These are phyloP conservation scores for Notothenia coriiceps DNA, from an alignment of 2,113 vertebrate genomes.

Conservation along the genomic window DNA sequence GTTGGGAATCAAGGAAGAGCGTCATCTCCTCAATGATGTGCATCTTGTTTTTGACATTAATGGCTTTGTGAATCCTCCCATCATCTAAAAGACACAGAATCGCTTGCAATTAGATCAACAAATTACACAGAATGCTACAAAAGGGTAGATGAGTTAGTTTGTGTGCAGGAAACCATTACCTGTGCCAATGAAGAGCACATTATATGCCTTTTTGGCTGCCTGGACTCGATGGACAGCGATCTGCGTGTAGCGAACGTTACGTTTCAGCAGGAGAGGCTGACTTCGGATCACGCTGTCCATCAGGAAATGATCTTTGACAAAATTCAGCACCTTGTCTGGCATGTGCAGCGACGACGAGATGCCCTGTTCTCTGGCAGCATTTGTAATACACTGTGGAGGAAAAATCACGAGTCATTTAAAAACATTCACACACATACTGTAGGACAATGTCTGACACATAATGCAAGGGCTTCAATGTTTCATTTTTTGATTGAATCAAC, in stretches of 20 bases:
- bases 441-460: background rate
- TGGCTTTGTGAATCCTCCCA: constrained; percentile 92
- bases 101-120: background rate
- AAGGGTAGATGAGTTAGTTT: background rate
- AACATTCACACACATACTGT: background rate
- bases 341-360: constrained; percentile 93
- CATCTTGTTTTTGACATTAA: constrained; percentile 82
- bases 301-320: constrained; percentile 97
- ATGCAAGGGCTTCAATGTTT: background rate
- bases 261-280: constrained; percentile 89
- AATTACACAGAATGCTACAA: background rate
- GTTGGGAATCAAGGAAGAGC: constrained; percentile 86
- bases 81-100: constrained; percentile 85
- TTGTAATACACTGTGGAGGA: constrained; percentile 90
- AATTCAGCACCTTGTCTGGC: constrained; percentile 96
- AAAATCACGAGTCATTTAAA: constrained; percentile 16
- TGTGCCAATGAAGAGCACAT: constrained; percentile 94
- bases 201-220: constrained; percentile 80
- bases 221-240: constrained; percentile 87
- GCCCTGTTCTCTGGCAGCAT: constrained; percentile 84
- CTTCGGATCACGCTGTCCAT: constrained; percentile 93
- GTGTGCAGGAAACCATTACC: constrained; percentile 75
- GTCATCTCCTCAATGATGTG: constrained; percentile 93
- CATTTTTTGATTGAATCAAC: constrained; percentile 22
- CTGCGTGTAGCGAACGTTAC: constrained; percentile 89